Evolutionary conservation across 1,140 invertebrate species (phyloP), one percentile per base, ranked within the genome.

Genomic region (Bombus soroeensis): DNA sequence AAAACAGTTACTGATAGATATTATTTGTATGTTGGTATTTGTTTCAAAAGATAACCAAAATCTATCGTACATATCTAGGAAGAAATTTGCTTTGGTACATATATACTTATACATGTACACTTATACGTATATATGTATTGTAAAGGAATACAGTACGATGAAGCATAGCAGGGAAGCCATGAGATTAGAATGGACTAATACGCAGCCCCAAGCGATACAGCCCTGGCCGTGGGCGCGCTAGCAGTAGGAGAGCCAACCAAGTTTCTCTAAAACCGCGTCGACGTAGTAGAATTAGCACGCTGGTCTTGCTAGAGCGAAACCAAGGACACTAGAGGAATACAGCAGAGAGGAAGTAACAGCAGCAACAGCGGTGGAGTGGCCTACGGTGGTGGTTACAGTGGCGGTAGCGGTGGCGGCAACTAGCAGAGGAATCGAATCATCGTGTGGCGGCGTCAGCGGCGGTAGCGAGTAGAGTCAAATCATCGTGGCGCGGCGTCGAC

Each of bases 251-350:
- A 89, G 80, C 32, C 85, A 89, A 68, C 77, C 72, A 83, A 90
- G 83, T 90, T 90, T 90, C 89, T 90, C 72, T 22, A 71, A 83
- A 78, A 62, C 75, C 81, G 78, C 83, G 89, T 87, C 88, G 88
- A 89, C 87, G 87, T 93, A 91, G 87, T 90, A 87, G 91, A 93
- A 92, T 91, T 93, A 92, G 91, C 84, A 76, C 83, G 89, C 39
- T 80, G 73, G 72, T 88, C 84, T 93, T 87, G 92, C 92, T 91
- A 93, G 87, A 92, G 83, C 89, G 87, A 85, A 92, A 85, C 90
- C 91, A 93, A 93, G 93, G 93, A 94, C 91, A 92, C 89, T 88
- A 89, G 88, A 91, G 76, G 83, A 91, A 84, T 88, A 18, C 59
- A 41, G 83, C 85, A 82, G 83, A 84, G 85, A 68, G 78, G 80